Evolutionary conservation across 2,113 vertebrate genomes (phyloP).

Genomic region (Malurus elegans): DNA sequence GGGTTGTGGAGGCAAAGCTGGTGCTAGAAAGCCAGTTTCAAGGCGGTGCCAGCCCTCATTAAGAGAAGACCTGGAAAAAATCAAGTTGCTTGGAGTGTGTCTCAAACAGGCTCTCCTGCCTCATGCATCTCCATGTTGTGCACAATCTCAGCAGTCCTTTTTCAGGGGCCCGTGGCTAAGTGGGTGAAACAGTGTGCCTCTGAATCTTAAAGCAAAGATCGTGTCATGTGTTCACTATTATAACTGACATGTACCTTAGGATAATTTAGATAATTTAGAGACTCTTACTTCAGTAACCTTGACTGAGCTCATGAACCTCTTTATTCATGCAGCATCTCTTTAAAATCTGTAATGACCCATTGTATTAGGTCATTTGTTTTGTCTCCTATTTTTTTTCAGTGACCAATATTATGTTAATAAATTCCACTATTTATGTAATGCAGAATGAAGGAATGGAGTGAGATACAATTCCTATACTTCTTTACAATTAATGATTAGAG

Average conservation of each 20-base stretch:
- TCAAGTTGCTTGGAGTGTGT: background rate
- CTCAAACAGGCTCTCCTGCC: background rate
- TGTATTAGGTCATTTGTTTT: background rate
- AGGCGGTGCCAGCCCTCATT: background rate
- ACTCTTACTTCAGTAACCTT: background rate
- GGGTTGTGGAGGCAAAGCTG: background rate
- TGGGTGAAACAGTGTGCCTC: background rate
- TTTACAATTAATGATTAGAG: background rate
- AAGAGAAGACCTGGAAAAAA: background rate
- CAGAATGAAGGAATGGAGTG: background rate
- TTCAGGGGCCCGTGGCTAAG: background rate
- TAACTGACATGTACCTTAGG: background rate
- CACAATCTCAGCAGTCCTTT: background rate
- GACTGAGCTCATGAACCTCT: fast-evolving
- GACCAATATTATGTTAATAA: background rate
- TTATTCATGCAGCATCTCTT: background rate
- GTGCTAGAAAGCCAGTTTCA: background rate
- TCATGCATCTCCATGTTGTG: background rate
- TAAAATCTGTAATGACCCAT: background rate
- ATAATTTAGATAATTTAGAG: background rate
- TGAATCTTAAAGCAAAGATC: background rate
- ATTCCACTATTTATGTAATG: background rate
- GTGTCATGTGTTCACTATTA: fast-evolving
- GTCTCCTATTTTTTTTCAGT: background rate
- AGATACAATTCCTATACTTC: background rate